Evolutionary conservation across 2,888 invertebrate species (phyloP).

Genomic region (Antheraea yamamai): DNA sequence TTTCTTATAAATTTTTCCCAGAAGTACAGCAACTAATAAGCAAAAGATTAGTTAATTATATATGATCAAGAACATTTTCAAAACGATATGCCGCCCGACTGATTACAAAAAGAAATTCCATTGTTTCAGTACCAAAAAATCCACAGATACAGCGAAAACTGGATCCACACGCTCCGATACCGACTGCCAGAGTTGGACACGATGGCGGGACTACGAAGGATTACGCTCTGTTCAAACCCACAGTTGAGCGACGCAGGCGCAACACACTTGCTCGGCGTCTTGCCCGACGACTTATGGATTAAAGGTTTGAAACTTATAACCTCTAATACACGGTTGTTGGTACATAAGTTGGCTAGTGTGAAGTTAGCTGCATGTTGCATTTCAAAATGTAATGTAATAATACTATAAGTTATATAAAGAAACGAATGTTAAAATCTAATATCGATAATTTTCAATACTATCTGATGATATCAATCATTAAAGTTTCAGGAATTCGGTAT

Average conservation of each 20-base stretch:
- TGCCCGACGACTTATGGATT: conserved; percentile 91
- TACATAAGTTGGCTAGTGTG: not conserved
- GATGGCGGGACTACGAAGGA: conserved; percentile 87
- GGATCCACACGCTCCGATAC: conserved; percentile 91
- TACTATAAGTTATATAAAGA: too few relatives aligned
- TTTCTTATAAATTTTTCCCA: too few relatives aligned
- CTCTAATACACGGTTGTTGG: not conserved
- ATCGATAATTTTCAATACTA: too few relatives aligned
- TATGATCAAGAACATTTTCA: not conserved
- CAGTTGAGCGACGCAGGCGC: conserved; percentile 85
- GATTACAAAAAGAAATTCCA: not conserved
- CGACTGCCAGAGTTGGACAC: conserved; percentile 86
- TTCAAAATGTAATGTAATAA: too few relatives aligned
- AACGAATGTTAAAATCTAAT: too few relatives aligned
- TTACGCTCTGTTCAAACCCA: conserved; percentile 87
- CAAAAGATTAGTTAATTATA: not conserved
- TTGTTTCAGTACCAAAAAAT: conserved; percentile 84
- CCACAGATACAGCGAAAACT: conserved; percentile 89
- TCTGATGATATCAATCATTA: too few relatives aligned
- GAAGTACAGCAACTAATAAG: too few relatives aligned
- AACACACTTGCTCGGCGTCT: conserved; percentile 83
- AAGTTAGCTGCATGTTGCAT: too few relatives aligned
- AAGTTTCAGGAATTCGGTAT: too few relatives aligned
- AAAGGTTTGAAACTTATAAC: conserved; percentile 74
- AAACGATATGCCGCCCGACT: not conserved